Evolutionary conservation across 1,140 invertebrate genomes (phyloP), one percentile per base, ranked within the genome.

Genomic region (Papilio machaon): DNA sequence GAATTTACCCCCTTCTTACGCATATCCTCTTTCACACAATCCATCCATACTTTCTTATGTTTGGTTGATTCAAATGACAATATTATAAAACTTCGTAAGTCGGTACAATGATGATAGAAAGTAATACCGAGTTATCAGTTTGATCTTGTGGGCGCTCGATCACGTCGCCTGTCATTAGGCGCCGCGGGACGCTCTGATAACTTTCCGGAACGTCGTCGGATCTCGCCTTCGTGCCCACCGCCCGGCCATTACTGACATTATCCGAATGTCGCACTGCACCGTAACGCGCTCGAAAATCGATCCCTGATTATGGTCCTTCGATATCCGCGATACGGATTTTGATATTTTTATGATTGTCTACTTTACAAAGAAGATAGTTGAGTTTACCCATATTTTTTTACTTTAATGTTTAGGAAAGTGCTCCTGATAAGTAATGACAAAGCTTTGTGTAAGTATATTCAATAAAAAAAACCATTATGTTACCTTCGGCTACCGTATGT

Each of bases 151-250:
- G 52, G 46, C 35, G 77, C 80, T 83, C 83, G 82, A 88, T 88
- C 89, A 91, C 89, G 88, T 88, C 83, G 76, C 64, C 82, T 80
- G 81, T 84, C 83, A 90, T 91, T 90, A 89, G 82, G 60, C 81
- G 81, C 75, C 79, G 58, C 81, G 76, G 82, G 84, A 85, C 84
- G 91, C 89, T 92, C 91, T 92, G 88, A 90, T 92, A 90, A 88
- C 81, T 82, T 90, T 87, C 76, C 81, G 84, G 91, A 82, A 80
- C 91, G 84, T 82, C 81, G 49, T 82, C 81, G 52, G 81, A 82
- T 82, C 81, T 82, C 79, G 80, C 74, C 79, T 82, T 79, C 73
- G 80, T 30, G 47, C 54, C 19, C 23, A 77, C 52, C 46, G 64
- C 30, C 47, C 47, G 74, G 47, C 74, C 80, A 83, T 84, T 77